phyloP scores from a whole-genome alignment of 2,797 vertebrate species.

The Ptychobarbus kaznakovi region DNA sequence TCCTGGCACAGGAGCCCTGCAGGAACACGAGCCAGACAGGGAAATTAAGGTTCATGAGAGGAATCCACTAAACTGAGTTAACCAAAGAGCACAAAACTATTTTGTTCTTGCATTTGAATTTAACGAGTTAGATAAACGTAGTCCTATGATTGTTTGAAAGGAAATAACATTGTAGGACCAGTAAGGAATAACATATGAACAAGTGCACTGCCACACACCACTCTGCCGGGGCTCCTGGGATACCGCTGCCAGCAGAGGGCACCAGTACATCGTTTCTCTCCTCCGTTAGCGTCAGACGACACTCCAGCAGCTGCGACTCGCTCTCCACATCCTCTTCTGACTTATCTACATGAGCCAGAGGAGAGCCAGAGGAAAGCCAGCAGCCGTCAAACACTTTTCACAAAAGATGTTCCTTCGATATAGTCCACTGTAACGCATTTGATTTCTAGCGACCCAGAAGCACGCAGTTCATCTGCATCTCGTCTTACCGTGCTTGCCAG shows the following conservation, averaged over 20 bases:
- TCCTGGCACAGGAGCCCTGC: slow-evolving; percentile 90
- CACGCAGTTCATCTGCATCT: not conserved
- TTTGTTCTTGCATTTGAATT: not conserved
- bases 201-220: slow-evolving; percentile 77
- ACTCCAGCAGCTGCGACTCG: slow-evolving; percentile 93
- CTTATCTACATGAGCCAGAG: slow-evolving; percentile 84
- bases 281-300: slow-evolving; percentile 93
- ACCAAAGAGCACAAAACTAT: not conserved
- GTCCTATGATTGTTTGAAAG: not conserved
- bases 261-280: slow-evolving; percentile 96
- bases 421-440: not conserved
- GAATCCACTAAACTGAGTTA: not conserved
- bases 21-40: not conserved
- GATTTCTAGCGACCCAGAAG: not conserved
- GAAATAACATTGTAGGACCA: not conserved
- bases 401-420: not conserved
- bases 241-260: slow-evolving; percentile 94
- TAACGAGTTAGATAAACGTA: not conserved
- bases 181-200: not conserved
- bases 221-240: slow-evolving; percentile 94
- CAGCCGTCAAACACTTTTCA: not conserved
- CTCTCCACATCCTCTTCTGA: slow-evolving; percentile 92
- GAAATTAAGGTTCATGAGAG: not conserved
- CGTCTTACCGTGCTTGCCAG: slow-evolving; percentile 85
- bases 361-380: not conserved